A percentile compares a stretch with the other conserved stretches of the same genome.
Conservation (phyloP, 2,113 vertebrate species). For the Apus apus region DNA sequence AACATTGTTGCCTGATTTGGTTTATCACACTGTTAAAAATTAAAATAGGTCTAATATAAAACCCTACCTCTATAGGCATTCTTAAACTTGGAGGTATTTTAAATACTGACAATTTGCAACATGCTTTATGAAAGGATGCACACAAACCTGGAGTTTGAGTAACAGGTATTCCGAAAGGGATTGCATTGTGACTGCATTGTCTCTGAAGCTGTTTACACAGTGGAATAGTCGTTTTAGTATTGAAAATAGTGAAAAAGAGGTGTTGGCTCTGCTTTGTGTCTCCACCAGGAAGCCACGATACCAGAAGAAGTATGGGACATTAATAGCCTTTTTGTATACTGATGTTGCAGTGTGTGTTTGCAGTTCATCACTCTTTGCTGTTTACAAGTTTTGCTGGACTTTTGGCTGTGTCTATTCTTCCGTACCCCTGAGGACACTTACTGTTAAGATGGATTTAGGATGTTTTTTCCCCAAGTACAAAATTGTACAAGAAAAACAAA, state of each 20-base stretch:
- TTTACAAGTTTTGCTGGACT: not conserved
- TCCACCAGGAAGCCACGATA: not conserved
- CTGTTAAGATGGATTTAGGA: not conserved
- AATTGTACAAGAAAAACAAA: not conserved
- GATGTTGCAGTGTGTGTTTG: not conserved
- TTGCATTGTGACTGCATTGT: not conserved
- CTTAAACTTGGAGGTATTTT: not conserved
- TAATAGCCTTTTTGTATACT: not conserved
- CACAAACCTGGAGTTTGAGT: not conserved
- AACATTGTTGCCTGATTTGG: not conserved
- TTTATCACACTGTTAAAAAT: not conserved
- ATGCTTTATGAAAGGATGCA: not conserved
- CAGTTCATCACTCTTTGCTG: not conserved
- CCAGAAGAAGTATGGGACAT: not conserved
- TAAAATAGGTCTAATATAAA: not conserved
- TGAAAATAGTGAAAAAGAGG: not conserved
- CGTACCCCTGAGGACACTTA: not conserved
- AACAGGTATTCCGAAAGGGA: not conserved
- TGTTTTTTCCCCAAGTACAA: not conserved
- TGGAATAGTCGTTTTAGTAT: not conserved
- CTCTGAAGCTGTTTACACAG: not conserved
- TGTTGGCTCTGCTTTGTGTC: not conserved
- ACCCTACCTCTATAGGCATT: not conserved
- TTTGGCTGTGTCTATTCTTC: not conserved
- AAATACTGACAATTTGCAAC: not conserved